Base-by-base conservation (phyloP, 2,888 invertebrate species). In the Habroteleia sp. region DNA sequence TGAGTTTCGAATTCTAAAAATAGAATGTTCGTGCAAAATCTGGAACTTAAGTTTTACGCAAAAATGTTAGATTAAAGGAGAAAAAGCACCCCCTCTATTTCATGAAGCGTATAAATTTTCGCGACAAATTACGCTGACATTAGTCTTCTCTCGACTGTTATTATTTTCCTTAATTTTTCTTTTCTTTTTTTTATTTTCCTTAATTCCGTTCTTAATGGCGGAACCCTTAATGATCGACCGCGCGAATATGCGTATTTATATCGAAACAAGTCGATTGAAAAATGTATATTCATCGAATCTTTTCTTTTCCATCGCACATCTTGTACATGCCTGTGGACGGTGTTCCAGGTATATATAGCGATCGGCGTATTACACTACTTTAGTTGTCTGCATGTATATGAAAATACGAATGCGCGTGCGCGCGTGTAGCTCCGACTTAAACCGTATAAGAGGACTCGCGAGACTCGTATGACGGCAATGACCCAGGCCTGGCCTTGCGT, bases 381-480 rank as follows among this genome's bases (percentile, higher is more conserved):
- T 69, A 65, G 44, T 27, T 31, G 17, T 31, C 13, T 56, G 44
- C 48, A 50, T 14, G 52, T 52, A 66, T 23, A 56, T 13, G 65
- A 46, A 31, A 56, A 37, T 54, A 46, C 62, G 33, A 31, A 37
- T 29, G 39, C 35, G 60, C 50, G 52, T 11, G 72, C 56, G 72
- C 29, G 48, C 39, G 65, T 58, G 48, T 63, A 41, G 44, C 42
- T 39, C 42, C 23, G 52, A 63, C 68, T 68, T 58, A 62, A 62
- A 68, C 72, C 48, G 73, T 73, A 69, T 76, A 68, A 76, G 76
- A 76, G 63, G 76, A 77, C 63, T 76, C 60, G 73, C 68, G 72
- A 74, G 76, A 68, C 77, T 74, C 74, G 80, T 79, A 78, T 77
- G 81, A 81, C 84, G 85, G 85, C 85, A 85, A 84, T 85, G 85